Evolutionary conservation across 2,888 invertebrate species (phyloP).

Genomic region (Noctua janthina): DNA sequence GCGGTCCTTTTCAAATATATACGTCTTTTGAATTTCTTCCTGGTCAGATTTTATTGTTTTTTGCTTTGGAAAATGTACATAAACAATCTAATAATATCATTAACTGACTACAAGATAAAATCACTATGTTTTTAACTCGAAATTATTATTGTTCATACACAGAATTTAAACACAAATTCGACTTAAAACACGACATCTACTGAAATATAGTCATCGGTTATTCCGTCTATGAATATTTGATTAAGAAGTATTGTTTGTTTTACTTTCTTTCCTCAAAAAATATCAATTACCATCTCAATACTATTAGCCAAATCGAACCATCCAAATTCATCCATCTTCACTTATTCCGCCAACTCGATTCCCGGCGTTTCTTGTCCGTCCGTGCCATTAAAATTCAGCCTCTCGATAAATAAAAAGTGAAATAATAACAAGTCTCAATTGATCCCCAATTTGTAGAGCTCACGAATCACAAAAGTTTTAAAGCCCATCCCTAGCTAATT

Average conservation of each 20-base stretch:
- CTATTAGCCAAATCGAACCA: constrained; percentile 9
- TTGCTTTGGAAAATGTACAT: background rate
- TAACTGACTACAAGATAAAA: background rate
- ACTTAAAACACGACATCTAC: background rate
- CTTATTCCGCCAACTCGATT: constrained; percentile 26
- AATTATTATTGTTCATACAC: background rate
- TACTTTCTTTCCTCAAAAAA: background rate
- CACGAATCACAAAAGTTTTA: constrained; percentile 61
- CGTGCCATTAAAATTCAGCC: constrained; percentile 31
- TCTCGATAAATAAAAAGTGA: constrained; percentile 44
- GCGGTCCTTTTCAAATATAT: background rate
- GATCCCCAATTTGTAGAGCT: constrained; percentile 50
- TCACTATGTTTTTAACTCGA: background rate
- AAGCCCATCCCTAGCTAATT: constrained; percentile 49
- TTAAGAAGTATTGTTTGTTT: background rate
- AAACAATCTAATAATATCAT: background rate
- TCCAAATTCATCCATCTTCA: constrained; percentile 10
- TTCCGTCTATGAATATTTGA: background rate
- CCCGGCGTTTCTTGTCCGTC: background rate
- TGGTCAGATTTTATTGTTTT: background rate
- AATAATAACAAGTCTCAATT: constrained; percentile 50
- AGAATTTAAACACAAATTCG: background rate
- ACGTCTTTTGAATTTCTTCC: background rate
- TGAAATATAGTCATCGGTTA: background rate
- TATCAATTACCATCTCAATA: constrained; percentile 9